Evolutionary conservation across 2,113 vertebrate species (phyloP).

Genomic region (Trogon surrucura): DNA sequence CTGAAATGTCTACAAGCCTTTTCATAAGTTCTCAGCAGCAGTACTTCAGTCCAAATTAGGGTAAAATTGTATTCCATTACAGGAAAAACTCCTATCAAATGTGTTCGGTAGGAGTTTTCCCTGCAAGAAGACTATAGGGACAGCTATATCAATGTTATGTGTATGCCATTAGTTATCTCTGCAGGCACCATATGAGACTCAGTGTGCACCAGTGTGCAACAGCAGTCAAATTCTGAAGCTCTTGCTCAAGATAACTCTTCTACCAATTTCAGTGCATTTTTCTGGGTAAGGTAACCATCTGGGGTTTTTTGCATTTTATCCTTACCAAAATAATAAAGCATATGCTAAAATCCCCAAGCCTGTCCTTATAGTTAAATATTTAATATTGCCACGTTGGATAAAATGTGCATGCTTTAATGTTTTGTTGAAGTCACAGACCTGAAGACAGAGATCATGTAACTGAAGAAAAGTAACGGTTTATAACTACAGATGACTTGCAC

Average conservation of each 20-base stretch:
- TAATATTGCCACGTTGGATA: neutral
- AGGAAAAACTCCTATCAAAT: neutral
- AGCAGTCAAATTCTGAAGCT: neutral
- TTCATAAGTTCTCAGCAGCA: neutral
- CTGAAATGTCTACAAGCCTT: neutral
- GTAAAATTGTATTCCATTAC: neutral
- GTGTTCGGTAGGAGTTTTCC: neutral
- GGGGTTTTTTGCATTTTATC: neutral
- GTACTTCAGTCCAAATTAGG: neutral
- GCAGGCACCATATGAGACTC: neutral
- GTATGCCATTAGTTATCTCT: neutral
- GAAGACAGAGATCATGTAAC: neutral
- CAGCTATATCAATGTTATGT: neutral
- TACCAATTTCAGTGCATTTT: neutral
- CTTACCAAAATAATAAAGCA: neutral
- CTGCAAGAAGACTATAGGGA: neutral
- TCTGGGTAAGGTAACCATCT: neutral
- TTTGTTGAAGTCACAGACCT: neutral
- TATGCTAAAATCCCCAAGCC: neutral
- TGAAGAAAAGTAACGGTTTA: neutral
- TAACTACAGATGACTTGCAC: neutral
- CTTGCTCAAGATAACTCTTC: neutral
- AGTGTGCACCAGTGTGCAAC: neutral
- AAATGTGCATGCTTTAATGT: neutral
- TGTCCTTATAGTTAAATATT: neutral